phyloP scores from a whole-genome alignment of 2,797 vertebrate species.

The Molossus alvarezi region DNA sequence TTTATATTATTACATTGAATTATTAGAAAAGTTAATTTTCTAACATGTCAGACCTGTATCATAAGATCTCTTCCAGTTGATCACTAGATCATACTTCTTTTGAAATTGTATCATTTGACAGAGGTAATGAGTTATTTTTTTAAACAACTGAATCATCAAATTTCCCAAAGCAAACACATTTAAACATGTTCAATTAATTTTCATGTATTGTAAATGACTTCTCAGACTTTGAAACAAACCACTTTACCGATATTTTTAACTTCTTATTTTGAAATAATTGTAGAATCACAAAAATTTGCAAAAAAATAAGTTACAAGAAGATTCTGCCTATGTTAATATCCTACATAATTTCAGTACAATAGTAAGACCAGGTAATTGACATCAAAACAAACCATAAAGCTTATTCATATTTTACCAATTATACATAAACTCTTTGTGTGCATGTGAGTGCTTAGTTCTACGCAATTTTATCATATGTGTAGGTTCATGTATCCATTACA shows the following conservation, averaged over 20 bases:
- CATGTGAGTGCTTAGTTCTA: background rate
- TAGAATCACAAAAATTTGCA: background rate
- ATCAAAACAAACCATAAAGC: background rate
- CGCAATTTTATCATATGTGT: background rate
- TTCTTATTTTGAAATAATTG: slow-evolving; percentile 39
- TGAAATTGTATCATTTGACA: slow-evolving; percentile 16
- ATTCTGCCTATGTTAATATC: background rate
- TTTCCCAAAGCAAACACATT: slow-evolving; percentile 23
- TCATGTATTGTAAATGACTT: slow-evolving; percentile 12
- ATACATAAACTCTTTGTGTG: background rate
- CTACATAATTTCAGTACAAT: background rate
- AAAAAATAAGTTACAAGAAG: background rate
- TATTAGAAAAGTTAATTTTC: background rate
- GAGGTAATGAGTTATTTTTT: slow-evolving; percentile 24
- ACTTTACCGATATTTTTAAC: slow-evolving; percentile 3
- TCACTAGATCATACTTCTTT: background rate
- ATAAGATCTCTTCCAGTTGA: background rate
- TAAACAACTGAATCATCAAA: slow-evolving; percentile 30
- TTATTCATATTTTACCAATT: background rate
- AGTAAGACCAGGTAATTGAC: background rate
- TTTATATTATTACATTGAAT: background rate
- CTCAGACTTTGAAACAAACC: background rate
- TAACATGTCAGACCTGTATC: background rate
- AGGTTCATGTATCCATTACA: background rate
- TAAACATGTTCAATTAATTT: slow-evolving; percentile 43